Percentiles rank a stretch among this genome's conserved stretches.
phyloP scores from a whole-genome alignment of 1,140 invertebrate genomes.

The Ostrea denselamellosa region DNA sequence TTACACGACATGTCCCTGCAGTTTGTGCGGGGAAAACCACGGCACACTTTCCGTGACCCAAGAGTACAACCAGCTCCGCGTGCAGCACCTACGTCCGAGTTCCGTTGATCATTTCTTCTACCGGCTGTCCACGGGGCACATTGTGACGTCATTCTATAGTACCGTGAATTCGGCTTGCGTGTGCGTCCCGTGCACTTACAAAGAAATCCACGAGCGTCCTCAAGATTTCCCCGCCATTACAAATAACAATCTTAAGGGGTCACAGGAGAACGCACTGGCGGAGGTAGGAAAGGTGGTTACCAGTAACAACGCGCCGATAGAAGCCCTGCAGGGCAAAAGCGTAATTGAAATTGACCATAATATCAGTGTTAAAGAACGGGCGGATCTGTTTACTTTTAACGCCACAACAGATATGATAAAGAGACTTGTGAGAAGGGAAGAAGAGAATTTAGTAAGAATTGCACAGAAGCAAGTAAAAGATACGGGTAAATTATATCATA shows the following conservation, averaged over 20 bases:
- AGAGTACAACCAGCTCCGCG: constrained; percentile 69
- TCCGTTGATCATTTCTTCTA: constrained; percentile 65
- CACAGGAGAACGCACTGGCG: constrained; percentile 54
- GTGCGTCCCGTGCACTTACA: constrained; percentile 74
- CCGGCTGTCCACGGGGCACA: constrained; percentile 64
- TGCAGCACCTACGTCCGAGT: constrained; percentile 67
- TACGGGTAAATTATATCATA: constrained; percentile 71
- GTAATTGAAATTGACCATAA: constrained; percentile 75
- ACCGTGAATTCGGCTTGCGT: constrained; percentile 72
- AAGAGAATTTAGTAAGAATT: constrained; percentile 68
- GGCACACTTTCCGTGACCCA: constrained; percentile 73
- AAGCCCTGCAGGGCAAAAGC: constrained; percentile 72
- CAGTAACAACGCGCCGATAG: constrained; percentile 66
- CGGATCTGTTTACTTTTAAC: constrained; percentile 68
- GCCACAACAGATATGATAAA: constrained; percentile 68
- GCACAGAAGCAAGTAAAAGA: constrained; percentile 72
- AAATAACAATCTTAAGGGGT: constrained; percentile 57
- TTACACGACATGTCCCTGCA: constrained; percentile 70
- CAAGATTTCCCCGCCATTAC: constrained; percentile 65
- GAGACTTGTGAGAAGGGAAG: constrained; percentile 69
- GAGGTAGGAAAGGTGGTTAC: constrained; percentile 75
- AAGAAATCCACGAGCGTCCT: constrained; percentile 64
- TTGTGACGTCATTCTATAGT: constrained; percentile 74
- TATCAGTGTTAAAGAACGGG: constrained; percentile 67
- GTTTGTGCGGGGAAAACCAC: constrained; percentile 72